These are phyloP conservation scores for Caiman crocodilus DNA, from an alignment of 2,797 vertebrate species.

Conservation along the genomic window DNA sequence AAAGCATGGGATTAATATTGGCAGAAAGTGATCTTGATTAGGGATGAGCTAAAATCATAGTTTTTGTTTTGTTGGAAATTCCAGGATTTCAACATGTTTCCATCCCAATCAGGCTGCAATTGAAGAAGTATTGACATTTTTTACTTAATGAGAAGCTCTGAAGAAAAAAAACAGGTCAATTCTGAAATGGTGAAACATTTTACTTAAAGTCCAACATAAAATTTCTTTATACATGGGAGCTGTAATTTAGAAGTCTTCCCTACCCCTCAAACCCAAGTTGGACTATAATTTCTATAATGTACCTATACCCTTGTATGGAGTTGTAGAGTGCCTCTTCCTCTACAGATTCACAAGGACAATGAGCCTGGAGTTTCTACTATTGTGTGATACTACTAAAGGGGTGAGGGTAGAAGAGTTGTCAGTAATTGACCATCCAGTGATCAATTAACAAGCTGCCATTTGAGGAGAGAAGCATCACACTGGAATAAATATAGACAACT, in stretches of 20 bases:
- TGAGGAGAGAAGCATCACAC: too few relatives aligned
- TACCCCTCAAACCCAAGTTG: too few relatives aligned
- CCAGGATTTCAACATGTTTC: neutral
- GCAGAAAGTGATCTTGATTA: fast-evolving
- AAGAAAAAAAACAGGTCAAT: neutral
- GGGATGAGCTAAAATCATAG: neutral
- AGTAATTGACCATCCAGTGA: too few relatives aligned
- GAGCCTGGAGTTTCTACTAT: too few relatives aligned
- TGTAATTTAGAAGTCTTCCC: neutral
- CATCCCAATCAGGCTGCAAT: fast-evolving
- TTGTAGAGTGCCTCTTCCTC: too few relatives aligned
- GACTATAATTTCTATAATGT: too few relatives aligned
- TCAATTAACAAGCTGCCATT: too few relatives aligned
- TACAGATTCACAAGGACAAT: too few relatives aligned
- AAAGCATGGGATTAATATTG: neutral
- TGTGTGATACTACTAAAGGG: too few relatives aligned
- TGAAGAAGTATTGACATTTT: neutral
- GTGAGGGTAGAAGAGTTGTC: too few relatives aligned
- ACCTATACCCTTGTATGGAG: too few relatives aligned
- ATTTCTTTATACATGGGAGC: neutral
- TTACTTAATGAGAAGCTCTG: fast-evolving
- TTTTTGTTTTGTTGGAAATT: neutral
- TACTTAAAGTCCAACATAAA: neutral
- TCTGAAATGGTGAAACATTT: fast-evolving
- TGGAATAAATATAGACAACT: too few relatives aligned